phyloP scores from a whole-genome alignment of 2,888 invertebrate species.

The Gymnocheta viridis region DNA sequence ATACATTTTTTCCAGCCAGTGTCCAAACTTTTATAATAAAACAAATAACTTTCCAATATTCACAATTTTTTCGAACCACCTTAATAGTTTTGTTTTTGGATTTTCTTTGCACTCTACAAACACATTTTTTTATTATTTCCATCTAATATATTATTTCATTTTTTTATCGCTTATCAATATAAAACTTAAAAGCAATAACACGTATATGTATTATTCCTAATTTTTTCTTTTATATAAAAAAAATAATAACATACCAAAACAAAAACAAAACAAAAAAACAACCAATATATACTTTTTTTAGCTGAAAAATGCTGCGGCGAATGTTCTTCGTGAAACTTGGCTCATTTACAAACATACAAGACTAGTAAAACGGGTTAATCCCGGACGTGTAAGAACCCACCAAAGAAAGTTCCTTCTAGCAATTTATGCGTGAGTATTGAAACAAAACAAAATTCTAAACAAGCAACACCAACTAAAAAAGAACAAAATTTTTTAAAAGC shows the following conservation, averaged over 20 bases:
- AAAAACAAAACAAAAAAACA: slow-evolving; percentile 43
- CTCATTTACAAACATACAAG: slow-evolving; percentile 99
- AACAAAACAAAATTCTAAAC: slow-evolving; percentile 56
- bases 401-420: slow-evolving; percentile 99
- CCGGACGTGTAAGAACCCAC: slow-evolving; percentile 97
- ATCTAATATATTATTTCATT: slow-evolving; percentile 1
- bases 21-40: background rate
- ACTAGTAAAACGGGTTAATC: slow-evolving; percentile 97
- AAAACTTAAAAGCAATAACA: slow-evolving; percentile 52
- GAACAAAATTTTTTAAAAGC: background rate
- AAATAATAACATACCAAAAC: slow-evolving; percentile 36
- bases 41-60: background rate
- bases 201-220: slow-evolving; percentile 53
- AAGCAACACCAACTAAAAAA: slow-evolving; percentile 41
- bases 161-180: slow-evolving; percentile 26
- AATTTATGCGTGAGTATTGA: slow-evolving; percentile 94
- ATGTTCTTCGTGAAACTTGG: slow-evolving; percentile 99
- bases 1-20: background rate
- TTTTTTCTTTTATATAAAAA: slow-evolving; percentile 64
- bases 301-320: slow-evolving; percentile 99
- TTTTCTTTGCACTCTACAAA: slow-evolving; percentile 35
- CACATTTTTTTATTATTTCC: background rate
- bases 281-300: slow-evolving; percentile 82
- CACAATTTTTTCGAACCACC: background rate
- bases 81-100: background rate